Evolutionary conservation across 2,797 vertebrate species (phyloP).

Genomic region (Alauda arvensis): DNA sequence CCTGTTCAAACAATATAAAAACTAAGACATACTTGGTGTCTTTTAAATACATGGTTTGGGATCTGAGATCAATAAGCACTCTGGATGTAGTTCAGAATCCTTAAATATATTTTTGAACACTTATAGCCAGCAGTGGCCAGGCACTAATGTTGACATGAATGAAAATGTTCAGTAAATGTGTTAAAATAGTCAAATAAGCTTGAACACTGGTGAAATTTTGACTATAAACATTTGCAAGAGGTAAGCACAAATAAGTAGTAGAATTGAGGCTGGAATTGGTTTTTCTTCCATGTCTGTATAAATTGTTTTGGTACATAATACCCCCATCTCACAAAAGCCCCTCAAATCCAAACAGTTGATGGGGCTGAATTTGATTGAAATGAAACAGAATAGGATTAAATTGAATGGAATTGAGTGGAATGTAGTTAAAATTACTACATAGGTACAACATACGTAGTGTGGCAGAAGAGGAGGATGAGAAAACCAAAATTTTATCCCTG

Average conservation of each 20-base stretch:
- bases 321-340: neutral
- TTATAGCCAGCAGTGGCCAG: neutral
- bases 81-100: neutral
- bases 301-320: neutral
- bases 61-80: neutral
- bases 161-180: neutral
- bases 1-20: neutral
- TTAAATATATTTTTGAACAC: neutral
- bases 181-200: neutral
- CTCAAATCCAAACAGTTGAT: neutral
- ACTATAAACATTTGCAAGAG: neutral
- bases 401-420: neutral
- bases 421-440: neutral
- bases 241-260: neutral
- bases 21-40: neutral
- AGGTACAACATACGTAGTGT: fast-evolving
- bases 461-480: neutral
- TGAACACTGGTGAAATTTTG: neutral
- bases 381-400: neutral
- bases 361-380: neutral
- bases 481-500: neutral
- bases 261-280: neutral
- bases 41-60: neutral
- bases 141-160: neutral
- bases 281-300: neutral